Percentiles rank a stretch among this genome's conserved stretches.
phyloP scores from a whole-genome alignment of 2,888 invertebrate species.

The Cephus pygmeus region DNA sequence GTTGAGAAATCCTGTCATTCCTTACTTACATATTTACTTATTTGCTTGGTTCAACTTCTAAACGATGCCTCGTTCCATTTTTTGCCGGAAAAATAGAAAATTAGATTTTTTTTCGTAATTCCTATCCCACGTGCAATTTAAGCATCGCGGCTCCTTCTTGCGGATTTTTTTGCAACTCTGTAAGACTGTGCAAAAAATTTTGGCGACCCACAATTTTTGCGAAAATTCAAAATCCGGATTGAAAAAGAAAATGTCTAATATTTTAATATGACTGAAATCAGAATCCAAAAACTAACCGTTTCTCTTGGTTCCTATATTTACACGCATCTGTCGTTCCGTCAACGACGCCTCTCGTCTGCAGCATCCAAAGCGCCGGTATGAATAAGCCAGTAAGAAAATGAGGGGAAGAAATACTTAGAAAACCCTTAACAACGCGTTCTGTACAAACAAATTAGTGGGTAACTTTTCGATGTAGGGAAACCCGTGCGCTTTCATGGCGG shows the following conservation, averaged over 20 bases:
- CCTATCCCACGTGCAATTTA: too few species aligned
- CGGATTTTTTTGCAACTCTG: too few species aligned
- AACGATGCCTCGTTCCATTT: too few species aligned
- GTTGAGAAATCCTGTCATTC: too few species aligned
- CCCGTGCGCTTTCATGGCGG: background rate
- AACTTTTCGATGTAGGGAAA: constrained; percentile 25
- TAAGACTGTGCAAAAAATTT: too few species aligned
- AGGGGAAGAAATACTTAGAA: constrained; percentile 22
- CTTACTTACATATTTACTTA: too few species aligned
- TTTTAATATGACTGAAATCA: background rate
- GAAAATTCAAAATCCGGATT: background rate
- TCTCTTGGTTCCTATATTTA: constrained; percentile 37
- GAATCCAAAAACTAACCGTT: constrained; percentile 23
- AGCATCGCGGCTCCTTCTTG: too few species aligned
- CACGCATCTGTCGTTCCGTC: constrained; percentile 20
- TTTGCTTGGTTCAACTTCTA: too few species aligned
- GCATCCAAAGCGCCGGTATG: background rate
- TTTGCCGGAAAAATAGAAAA: too few species aligned
- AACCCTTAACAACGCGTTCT: constrained; percentile 33
- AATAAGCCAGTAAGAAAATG: background rate
- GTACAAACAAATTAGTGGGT: constrained; percentile 46
- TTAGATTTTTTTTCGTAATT: too few species aligned
- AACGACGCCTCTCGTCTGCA: constrained; percentile 12
- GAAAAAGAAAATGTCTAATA: background rate
- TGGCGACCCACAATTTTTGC: too few species aligned